Evolutionary conservation across 2,888 invertebrate genomes (phyloP).

Genomic region (Lasius fuliginosus): DNA sequence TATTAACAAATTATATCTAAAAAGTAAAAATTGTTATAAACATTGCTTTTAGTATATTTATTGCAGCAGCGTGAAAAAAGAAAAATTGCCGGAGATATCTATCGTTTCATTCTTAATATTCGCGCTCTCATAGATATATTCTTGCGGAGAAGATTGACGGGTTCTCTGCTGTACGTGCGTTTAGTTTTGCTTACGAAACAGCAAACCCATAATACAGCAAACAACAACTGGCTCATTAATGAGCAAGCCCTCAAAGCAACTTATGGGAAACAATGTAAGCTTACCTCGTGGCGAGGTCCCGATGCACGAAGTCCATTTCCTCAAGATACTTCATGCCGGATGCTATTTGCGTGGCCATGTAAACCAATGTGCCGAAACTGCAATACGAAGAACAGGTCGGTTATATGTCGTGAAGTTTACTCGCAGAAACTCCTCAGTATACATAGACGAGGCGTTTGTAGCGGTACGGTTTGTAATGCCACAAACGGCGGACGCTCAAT

Average conservation of each 20-base stretch:
- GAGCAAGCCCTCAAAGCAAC: constrained; percentile 63
- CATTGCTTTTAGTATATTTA: background rate
- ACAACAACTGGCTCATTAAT: constrained; percentile 48
- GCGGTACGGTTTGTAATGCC: background rate
- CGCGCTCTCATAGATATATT: background rate
- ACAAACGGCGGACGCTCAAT: constrained; percentile 37
- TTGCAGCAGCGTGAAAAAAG: background rate
- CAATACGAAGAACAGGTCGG: constrained; percentile 81
- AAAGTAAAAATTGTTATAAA: background rate
- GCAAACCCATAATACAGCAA: constrained; percentile 34
- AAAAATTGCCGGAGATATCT: background rate
- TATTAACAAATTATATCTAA: constrained; percentile 1
- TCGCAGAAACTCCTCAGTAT: constrained; percentile 53
- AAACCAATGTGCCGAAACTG: constrained; percentile 94
- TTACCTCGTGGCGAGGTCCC: constrained; percentile 95
- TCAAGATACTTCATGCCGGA: constrained; percentile 97
- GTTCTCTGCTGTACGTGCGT: background rate
- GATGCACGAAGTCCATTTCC: constrained; percentile 95
- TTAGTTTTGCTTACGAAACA: constrained; percentile 26
- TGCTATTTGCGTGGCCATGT: constrained; percentile 95
- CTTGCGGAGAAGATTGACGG: constrained; percentile 2
- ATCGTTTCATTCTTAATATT: background rate
- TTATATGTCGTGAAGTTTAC: constrained; percentile 68
- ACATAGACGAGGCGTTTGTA: constrained; percentile 31
- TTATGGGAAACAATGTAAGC: constrained; percentile 72